Evolutionary conservation across 2,797 vertebrate species (phyloP).

Genomic region (Novumbra hubbsi): DNA sequence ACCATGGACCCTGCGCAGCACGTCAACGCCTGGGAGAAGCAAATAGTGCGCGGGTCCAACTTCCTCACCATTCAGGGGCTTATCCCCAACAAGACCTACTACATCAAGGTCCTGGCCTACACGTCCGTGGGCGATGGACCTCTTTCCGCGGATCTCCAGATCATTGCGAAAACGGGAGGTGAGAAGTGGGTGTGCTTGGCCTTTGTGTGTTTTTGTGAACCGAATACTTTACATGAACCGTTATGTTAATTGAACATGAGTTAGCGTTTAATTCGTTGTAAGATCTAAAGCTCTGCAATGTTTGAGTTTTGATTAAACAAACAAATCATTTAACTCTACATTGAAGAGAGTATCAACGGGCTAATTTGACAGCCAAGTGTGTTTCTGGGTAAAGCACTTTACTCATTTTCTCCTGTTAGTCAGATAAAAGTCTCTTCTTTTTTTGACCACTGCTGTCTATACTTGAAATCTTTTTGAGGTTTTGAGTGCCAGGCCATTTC

Average conservation of each 20-base stretch:
- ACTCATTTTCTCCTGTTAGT: conserved; percentile 37
- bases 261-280: not conserved
- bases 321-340: not conserved
- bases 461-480: conserved; percentile 35
- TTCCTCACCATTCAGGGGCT: conserved; percentile 94
- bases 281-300: not conserved
- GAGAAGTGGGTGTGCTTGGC: conserved; percentile 37
- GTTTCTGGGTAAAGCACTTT: conserved; percentile 20
- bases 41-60: conserved; percentile 91
- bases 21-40: conserved; percentile 95
- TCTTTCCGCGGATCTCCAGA: conserved; percentile 94
- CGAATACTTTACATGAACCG: not conserved
- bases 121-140: conserved; percentile 97
- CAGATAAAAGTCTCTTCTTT: conserved; percentile 30
- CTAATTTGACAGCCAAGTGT: not conserved
- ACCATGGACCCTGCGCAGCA: conserved; percentile 89
- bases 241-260: not conserved
- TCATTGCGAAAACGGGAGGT: conserved; percentile 99
- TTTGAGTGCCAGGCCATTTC: conserved; percentile 32
- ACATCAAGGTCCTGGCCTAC: conserved; percentile 94
- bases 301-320: conserved; percentile 2
- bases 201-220: not conserved
- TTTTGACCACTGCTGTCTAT: conserved; percentile 39
- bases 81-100: conserved; percentile 94
- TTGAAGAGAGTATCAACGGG: conserved; percentile 16